Evolutionary conservation across 1,140 invertebrate species (phyloP).

Genomic region (Pseudobourletiella spinata): DNA sequence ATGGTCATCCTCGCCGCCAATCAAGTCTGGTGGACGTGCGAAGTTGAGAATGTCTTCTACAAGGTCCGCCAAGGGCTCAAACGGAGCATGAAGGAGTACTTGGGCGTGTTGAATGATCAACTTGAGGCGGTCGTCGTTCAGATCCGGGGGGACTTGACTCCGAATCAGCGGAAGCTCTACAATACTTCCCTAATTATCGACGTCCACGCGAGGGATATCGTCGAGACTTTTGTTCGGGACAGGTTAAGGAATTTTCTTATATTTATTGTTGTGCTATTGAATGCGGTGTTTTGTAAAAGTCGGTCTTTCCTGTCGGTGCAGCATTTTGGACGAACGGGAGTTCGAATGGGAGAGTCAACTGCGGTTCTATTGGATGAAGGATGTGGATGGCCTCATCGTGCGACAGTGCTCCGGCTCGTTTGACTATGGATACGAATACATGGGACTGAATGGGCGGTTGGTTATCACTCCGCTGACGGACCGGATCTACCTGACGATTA

Average conservation of each 20-base stretch:
- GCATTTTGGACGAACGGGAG: constrained; percentile 67
- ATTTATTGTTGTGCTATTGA: not conserved
- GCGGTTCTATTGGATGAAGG: constrained; percentile 79
- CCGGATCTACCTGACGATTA: constrained; percentile 81
- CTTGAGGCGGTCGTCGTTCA: constrained; percentile 72
- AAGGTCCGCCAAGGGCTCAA: constrained; percentile 63
- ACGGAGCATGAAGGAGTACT: constrained; percentile 79
- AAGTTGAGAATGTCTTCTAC: constrained; percentile 77
- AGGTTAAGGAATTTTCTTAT: not conserved
- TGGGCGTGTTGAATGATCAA: constrained; percentile 66
- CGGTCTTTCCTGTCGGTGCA: too few relatives aligned
- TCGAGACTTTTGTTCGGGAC: constrained; percentile 75
- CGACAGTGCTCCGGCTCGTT: constrained; percentile 76
- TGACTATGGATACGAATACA: constrained; percentile 88
- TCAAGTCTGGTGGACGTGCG: constrained; percentile 88
- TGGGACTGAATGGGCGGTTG: constrained; percentile 80
- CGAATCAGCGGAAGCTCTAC: constrained; percentile 77
- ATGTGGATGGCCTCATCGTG: constrained; percentile 68
- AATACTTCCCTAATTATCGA: constrained; percentile 79
- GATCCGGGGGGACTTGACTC: constrained; percentile 57
- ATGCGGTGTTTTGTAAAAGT: too few relatives aligned
- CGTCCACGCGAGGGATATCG: constrained; percentile 79
- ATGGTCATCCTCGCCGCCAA: constrained; percentile 77
- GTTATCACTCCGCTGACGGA: constrained; percentile 87
- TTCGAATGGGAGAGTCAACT: constrained; percentile 90